Evolutionary conservation across 2,888 invertebrate species (phyloP).

Genomic region (Drosophila kuntzei): DNA sequence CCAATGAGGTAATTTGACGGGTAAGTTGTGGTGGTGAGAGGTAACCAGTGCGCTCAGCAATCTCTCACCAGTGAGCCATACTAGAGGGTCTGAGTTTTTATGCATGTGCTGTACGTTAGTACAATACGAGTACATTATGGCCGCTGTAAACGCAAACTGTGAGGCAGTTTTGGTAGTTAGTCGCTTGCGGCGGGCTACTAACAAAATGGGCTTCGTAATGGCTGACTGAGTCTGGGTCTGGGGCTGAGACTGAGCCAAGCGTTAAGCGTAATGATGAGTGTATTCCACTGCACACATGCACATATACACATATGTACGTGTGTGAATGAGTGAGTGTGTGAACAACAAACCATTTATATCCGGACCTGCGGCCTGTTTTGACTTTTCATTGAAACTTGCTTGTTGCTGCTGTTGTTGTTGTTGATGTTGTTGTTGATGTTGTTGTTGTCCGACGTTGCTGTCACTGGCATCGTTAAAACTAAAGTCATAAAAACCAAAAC

Average conservation of each 20-base stretch:
- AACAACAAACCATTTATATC: constrained; percentile 78
- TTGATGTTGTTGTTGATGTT: constrained; percentile 39
- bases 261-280: constrained; percentile 74
- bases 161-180: constrained; percentile 72
- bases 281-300: constrained; percentile 45
- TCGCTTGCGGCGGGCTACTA: constrained; percentile 75
- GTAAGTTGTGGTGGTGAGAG: too few relatives aligned
- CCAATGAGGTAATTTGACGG: too few relatives aligned
- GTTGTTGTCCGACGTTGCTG: constrained; percentile 50
- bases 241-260: constrained; percentile 66
- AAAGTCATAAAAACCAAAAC: constrained; percentile 69
- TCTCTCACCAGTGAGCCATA: too few relatives aligned
- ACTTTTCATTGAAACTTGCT: constrained; percentile 76
- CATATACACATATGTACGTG: constrained; percentile 2
- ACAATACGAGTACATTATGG: constrained; percentile 56
- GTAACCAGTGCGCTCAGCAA: too few relatives aligned
- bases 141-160: constrained; percentile 55
- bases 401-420: constrained; percentile 40
- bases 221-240: constrained; percentile 63
- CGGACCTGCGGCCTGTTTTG: constrained; percentile 80
- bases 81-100: constrained; percentile 28
- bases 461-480: constrained; percentile 71
- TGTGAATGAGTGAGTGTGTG: constrained; percentile 44
- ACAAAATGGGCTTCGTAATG: constrained; percentile 79
- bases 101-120: constrained; percentile 52